Evolutionary conservation across 2,797 vertebrate genomes (phyloP), one percentile per base, ranked within the genome.

Genomic region (Acanthornis magna): DNA sequence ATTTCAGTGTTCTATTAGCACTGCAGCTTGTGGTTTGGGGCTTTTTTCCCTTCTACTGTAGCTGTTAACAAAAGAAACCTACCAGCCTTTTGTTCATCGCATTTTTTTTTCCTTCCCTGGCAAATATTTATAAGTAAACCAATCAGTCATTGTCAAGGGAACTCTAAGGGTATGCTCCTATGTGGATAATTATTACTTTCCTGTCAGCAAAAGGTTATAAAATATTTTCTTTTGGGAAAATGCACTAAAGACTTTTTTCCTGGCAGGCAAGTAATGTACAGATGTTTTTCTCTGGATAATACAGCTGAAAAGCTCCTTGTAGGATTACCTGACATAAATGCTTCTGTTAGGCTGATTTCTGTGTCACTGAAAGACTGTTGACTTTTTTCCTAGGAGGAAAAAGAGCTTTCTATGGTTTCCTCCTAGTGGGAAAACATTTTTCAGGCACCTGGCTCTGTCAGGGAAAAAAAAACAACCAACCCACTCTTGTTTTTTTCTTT

Each of bases 111-210:
- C 15, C 55, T 95, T 70, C 60, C 34, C 34, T 73, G 70, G 60
- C 89, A 83, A 92, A 96, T 74, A 81, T 74, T 67, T 63, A 30
- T 48, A 75, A 79, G 85, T 60, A 82, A 87, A 81, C 78, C 66
- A 70, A 51, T 85, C 88, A 79, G 54, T 13, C 12, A 71, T 85
- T 96, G 70, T 97, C 93, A 89, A 77, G 91, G 85, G 93, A 96
- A 91, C 94, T 88, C 89, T 89, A 96, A 74, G 95, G 93, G 84
- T 78, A 58, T 73, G 48, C 40, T 96, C 87, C 82, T 91, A 8
- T 90, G 96, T 96, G 96, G 95, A 82, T 97, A 97, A 93, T 97
- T 97, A 96, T 91, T 94, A 96, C 53, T 96, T 95, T n/a, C 80
- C 75, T 97, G 93, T 97, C 94, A 97, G 92, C 71, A 87, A 96